Conservation (phyloP, 2,888 invertebrate genomes). For the Torymus tubicola region DNA sequence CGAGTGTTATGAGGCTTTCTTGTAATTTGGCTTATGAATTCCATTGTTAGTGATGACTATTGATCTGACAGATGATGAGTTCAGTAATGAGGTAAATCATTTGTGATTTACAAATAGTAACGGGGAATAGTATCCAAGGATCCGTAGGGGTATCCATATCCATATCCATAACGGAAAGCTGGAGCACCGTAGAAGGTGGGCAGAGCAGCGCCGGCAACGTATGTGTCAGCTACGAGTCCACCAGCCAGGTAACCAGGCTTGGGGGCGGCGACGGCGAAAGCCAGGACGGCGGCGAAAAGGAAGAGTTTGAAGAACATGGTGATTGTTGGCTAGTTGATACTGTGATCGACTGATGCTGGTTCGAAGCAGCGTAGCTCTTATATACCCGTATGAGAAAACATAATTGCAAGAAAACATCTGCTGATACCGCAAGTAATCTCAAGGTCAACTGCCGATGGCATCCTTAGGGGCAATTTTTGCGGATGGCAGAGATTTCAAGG, state of each 20-base stretch:
- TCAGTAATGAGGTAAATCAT: no score
- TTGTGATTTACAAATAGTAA: no score
- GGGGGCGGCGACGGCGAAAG: conserved; percentile 38
- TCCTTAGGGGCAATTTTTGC: no score
- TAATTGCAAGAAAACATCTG: neutral
- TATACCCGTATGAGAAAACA: conserved; percentile 19
- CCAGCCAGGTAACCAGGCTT: conserved; percentile 33
- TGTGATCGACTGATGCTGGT: conserved; percentile 37
- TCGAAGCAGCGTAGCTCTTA: neutral
- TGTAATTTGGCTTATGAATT: no score
- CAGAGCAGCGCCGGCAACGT: conserved; percentile 9
- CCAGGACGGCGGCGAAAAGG: conserved; percentile 45
- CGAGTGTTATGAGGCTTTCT: no score
- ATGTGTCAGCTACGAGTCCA: neutral
- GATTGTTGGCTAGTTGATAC: conserved; percentile 12
- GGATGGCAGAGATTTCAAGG: no score
- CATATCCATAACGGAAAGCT: neutral
- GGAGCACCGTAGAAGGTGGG: conserved; percentile 13
- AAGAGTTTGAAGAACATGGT: conserved; percentile 50
- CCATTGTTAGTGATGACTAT: no score
- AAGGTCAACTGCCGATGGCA: no score
- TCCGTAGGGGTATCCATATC: neutral
- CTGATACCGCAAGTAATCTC: neutral
- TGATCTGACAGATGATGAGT: no score
- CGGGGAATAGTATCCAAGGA: no score